Evolutionary conservation across 2,113 vertebrate species (phyloP), one percentile per base, ranked within the genome.

Genomic region (Hippocampus barbouri): DNA sequence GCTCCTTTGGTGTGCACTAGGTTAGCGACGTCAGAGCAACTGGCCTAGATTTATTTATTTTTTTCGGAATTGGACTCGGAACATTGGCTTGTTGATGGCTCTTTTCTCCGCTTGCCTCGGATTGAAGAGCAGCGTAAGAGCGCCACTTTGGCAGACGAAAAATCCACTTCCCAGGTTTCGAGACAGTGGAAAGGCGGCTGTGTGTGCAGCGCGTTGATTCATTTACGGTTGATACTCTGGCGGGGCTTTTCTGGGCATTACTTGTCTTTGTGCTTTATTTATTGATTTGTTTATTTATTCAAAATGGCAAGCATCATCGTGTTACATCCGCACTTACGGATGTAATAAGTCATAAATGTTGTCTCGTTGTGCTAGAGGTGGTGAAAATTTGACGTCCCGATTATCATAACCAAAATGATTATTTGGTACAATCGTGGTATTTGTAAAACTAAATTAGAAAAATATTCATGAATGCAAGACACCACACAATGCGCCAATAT

Each of bases 21-120:
- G 61, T 59, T 71, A 77, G 14, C 68, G 79, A 64, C 75, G 57
- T 78, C 80, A 85, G 38, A 69, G 54, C 69, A 68, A 79, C 73
- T 83, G 89, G 80, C 87, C 87, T 86, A 91, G 84, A 90, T 91
- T 69, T 47, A 2, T 51, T 49, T 4, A 2, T 51, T 51, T 51
- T 51, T 51, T 18, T 51, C 47, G 70, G 74, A 88, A 86, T 85
- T 81, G 79, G 83, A 86, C 87, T 61, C 79, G 75, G 78, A 74
- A 74, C 74, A 83, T 74, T 82, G 83, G 69, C 87, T 38, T 83
- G 79, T 88, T 89, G 87, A 82, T 90, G 90, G 87, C 82, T 72
- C 75, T 79, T 82, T 57, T 70, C 72, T 76, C 77, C 73, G 71
- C 70, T 63, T 76, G 73, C 76, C 73, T 78, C 74, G 72, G 73